Evolutionary conservation across 2,888 invertebrate species (phyloP).

Genomic region (Oligia fasciuncula): DNA sequence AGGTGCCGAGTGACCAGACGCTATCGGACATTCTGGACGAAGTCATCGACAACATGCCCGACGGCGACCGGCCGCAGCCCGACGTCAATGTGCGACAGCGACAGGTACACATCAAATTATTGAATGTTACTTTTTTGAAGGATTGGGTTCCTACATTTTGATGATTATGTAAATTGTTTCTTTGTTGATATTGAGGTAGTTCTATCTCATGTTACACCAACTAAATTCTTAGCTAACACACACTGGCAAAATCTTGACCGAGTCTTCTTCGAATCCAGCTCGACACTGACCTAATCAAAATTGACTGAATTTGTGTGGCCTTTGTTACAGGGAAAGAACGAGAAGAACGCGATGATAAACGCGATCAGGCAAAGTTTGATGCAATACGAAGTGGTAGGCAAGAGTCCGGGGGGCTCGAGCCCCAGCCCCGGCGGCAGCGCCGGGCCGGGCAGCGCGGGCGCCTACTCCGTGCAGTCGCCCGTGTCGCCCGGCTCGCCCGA

Average conservation of each 20-base stretch:
- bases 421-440: conserved; percentile 88
- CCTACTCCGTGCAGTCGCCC: conserved; percentile 89
- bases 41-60: conserved; percentile 95
- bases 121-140: neutral
- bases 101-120: conserved; percentile 55
- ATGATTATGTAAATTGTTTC: conserved; percentile 7
- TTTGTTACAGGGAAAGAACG: conserved; percentile 83
- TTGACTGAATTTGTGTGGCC: conserved; percentile 40
- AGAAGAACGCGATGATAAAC: conserved; percentile 94
- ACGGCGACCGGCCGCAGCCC: conserved; percentile 85
- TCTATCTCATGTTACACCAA: neutral
- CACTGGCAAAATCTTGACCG: neutral
- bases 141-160: neutral
- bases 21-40: conserved; percentile 96
- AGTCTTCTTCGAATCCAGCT: neutral
- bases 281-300: neutral
- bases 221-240: neutral
- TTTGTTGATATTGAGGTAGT: conserved; percentile 8
- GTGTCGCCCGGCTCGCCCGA: conserved; percentile 78
- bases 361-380: conserved; percentile 97
- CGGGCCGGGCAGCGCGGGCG: conserved; percentile 62
- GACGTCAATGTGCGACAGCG: conserved; percentile 75
- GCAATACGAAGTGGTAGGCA: conserved; percentile 94
- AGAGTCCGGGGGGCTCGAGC: conserved; percentile 89
- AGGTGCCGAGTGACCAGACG: conserved; percentile 91